These are phyloP conservation scores for Amphibalanus amphitrite DNA, from an alignment of 1,140 invertebrate species.

Conservation along the genomic window DNA sequence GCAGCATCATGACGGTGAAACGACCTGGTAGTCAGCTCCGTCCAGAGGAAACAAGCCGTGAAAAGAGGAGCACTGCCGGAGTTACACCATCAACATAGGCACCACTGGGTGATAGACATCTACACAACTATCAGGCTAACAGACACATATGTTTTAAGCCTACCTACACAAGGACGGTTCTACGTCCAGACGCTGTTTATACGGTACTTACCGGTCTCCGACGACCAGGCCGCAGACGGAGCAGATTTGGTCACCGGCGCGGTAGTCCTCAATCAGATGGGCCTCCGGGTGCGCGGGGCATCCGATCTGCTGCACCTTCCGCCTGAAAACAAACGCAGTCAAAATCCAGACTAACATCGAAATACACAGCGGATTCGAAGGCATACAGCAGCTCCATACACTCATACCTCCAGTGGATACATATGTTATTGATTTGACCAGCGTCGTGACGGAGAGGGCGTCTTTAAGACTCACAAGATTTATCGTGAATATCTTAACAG, in stretches of 20 bases:
- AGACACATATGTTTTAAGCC: not conserved
- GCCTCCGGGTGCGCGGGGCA: constrained; percentile 92
- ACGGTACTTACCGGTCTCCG: constrained; percentile 63
- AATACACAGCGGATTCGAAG: too few relatives aligned
- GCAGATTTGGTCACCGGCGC: constrained; percentile 97
- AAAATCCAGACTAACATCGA: too few relatives aligned
- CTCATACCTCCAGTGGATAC: too few relatives aligned
- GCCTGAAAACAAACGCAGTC: not conserved
- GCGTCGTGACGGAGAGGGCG: too few relatives aligned
- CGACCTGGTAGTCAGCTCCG: too few relatives aligned
- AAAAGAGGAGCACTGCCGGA: too few relatives aligned
- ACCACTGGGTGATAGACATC: not conserved
- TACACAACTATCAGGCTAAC: not conserved
- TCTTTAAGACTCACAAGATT: too few relatives aligned
- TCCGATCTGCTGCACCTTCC: constrained; percentile 33
- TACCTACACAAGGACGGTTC: not conserved
- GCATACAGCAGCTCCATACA: too few relatives aligned
- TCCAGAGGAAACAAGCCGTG: too few relatives aligned
- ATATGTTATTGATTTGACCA: too few relatives aligned
- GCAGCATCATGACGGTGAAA: too few relatives aligned
- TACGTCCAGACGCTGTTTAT: not conserved
- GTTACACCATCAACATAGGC: not conserved
- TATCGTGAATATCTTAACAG: too few relatives aligned
- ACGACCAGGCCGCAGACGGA: constrained; percentile 97
- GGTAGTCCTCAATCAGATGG: constrained; percentile 88